Evolutionary conservation across 2,797 vertebrate species (phyloP), one percentile per base, ranked within the genome.

Genomic region (Hydrolagus colliei): DNA sequence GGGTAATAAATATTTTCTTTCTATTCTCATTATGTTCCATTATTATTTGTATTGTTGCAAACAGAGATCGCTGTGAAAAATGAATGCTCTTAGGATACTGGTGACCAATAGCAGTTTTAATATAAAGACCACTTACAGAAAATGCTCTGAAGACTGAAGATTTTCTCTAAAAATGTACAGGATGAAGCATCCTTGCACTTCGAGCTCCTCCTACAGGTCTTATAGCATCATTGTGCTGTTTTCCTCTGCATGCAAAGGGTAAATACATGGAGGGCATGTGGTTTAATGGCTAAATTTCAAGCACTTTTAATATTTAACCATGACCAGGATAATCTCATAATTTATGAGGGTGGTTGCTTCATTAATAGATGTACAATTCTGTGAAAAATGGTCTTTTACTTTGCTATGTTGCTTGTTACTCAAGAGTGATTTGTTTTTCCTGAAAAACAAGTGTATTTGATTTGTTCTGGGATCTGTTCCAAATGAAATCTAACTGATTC

Each of bases 141-240:
- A 20, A 76, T 52, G 74, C 20, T 76, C 74, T 52, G 59, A 76
- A 77, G 52, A 20, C 20, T 71, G 68, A 12, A 71, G 20, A 77
- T 61, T 77, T 52, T 52, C 9, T 41, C 52, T 9, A 59, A 61
- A 59, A 77, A n/a, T 6, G 12, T 16, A 20, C 2, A 59, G 18
- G 9, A 20, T 2, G 35, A 7, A n/a, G 10, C 16, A 20, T 52
- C 2, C 61, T 76, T 20, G 18, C 41, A 76, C 35, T 76, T 77
- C 1, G 41, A 77, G 75, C 18, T 77, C 75, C 75, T n/a, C 75
- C 75, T 77, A 77, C 75, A 61, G 75, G 9, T 59, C 18, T 77
- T 61, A 61, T 18, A 61, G 20, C 52, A 61, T 20, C 20, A 77
- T 61, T 77, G 41, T 20, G 61, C 16, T 20, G n/a, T 10, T 77